phyloP scores from a whole-genome alignment of 2,113 vertebrate species.

The Synodontis membranacea region DNA sequence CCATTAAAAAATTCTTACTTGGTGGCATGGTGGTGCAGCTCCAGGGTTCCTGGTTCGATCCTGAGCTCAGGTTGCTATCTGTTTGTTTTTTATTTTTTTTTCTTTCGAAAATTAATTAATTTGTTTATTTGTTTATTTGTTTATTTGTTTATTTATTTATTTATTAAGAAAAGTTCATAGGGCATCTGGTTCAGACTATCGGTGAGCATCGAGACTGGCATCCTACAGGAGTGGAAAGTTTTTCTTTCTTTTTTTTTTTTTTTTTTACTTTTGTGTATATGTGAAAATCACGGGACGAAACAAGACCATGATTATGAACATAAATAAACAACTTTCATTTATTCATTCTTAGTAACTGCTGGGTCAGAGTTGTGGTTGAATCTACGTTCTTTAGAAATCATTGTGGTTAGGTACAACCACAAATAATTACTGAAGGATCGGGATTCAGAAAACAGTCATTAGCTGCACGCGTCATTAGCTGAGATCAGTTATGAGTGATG shows the following conservation, averaged over 20 bases:
- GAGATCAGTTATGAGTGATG: background rate
- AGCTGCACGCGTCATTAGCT: background rate
- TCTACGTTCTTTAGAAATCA: background rate
- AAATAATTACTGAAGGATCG: background rate
- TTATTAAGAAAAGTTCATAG: background rate
- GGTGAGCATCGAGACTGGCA: background rate
- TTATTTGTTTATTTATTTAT: background rate
- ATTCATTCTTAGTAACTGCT: background rate
- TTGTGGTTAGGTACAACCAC: background rate
- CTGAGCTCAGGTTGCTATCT: background rate
- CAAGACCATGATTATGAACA: background rate
- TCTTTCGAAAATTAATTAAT: too few relatives aligned
- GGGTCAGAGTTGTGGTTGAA: background rate
- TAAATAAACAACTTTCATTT: background rate
- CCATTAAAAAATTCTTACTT: background rate
- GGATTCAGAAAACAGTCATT: background rate
- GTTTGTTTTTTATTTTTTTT: background rate
- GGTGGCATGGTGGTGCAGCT: background rate
- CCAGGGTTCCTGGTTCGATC: background rate
- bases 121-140: too few relatives aligned
- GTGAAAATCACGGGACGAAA: background rate
- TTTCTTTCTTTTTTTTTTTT: too few relatives aligned
- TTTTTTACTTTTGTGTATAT: background rate
- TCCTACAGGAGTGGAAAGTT: background rate
- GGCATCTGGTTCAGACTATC: background rate